phyloP scores from a whole-genome alignment of 2,888 invertebrate species.

The Acutogordius australiensis region DNA sequence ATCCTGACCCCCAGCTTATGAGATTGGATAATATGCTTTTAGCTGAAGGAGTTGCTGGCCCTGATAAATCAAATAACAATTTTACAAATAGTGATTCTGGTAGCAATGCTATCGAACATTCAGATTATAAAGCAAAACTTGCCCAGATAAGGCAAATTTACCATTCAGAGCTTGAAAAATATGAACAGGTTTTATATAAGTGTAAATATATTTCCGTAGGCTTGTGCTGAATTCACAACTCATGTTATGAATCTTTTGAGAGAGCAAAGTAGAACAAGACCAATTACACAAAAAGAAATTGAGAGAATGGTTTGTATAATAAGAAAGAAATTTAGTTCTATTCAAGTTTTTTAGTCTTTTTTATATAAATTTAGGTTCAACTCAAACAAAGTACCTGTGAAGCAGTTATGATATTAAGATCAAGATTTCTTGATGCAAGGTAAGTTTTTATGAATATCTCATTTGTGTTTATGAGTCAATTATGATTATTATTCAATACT shows the following conservation, averaged over 20 bases:
- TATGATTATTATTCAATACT: no score
- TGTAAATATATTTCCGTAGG: slow-evolving; percentile 26
- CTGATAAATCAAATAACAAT: slow-evolving; percentile 42
- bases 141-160: slow-evolving; percentile 94
- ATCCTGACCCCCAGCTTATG: slow-evolving; percentile 91
- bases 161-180: slow-evolving; percentile 93
- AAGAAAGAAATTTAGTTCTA: slow-evolving; percentile 85
- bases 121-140: slow-evolving; percentile 90
- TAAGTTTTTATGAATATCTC: slow-evolving; percentile 19
- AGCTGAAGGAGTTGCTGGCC: slow-evolving; percentile 86
- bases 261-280: slow-evolving; percentile 81
- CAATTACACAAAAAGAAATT: slow-evolving; percentile 89
- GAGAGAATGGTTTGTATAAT: slow-evolving; percentile 96
- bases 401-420: slow-evolving; percentile 90
- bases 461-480: no score
- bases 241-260: slow-evolving; percentile 89
- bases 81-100: slow-evolving; percentile 19
- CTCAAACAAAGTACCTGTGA: slow-evolving; percentile 96
- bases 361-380: slow-evolving; percentile 34
- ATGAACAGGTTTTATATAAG: slow-evolving; percentile 43
- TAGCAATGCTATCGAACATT: slow-evolving; percentile 66
- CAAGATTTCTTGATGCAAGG: slow-evolving; percentile 40
- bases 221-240: slow-evolving; percentile 99
- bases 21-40: slow-evolving; percentile 84
- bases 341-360: slow-evolving; percentile 35